Evolutionary conservation across 2,888 invertebrate species (phyloP), one percentile per base, ranked within the genome.

Genomic region (Chrysolina americana): DNA sequence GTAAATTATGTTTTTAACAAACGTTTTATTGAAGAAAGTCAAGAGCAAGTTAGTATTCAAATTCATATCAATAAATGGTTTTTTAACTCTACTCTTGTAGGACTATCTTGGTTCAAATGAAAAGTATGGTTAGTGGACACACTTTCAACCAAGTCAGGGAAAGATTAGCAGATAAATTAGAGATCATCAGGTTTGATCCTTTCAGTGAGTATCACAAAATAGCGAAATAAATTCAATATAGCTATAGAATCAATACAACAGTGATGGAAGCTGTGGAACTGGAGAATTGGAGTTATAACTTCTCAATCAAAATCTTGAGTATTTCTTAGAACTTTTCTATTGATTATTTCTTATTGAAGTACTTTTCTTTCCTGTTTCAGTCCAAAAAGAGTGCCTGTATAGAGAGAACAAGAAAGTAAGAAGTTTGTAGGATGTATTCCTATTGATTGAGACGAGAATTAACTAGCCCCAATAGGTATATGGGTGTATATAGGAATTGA

Each of bases 41-140:
- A 95, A 94, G 86, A 93, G 93, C 92, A 95, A 94, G 94, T 94
- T 88, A 89, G 41, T 44, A 50, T 62, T 66, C 65, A 70, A 73
- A 8, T 76, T 66, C 41, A 15, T 74, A 65, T 63, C 64, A 62
- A 36, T 56, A 66, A 68, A 56, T 21, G 0, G 21, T 17, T 15
- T 47, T 47, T 47, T 15, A 47, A 2, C 47, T 47, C 44, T 56
- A 21, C 70, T 75, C 75, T 90, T 91, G 79, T 84, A 96, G 95
- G 85, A 86, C 89, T 75, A 89, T 96, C 65, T 92, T 96, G 92
- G 95, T 96, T 10, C 82, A 93, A 79, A 89, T 95, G 90, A 92
- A 95, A 87, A 96, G 96, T 88, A 88, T 92, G 68, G 94, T 95
- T 2, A 93, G 92, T 82, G 95, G 95, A 0, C 96, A 96, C 83